A percentile compares a stretch with the other conserved stretches of the same genome.
These are phyloP conservation scores for Cavia porcellus DNA, from an alignment of 2,113 vertebrate species.

Conservation along the genomic window DNA sequence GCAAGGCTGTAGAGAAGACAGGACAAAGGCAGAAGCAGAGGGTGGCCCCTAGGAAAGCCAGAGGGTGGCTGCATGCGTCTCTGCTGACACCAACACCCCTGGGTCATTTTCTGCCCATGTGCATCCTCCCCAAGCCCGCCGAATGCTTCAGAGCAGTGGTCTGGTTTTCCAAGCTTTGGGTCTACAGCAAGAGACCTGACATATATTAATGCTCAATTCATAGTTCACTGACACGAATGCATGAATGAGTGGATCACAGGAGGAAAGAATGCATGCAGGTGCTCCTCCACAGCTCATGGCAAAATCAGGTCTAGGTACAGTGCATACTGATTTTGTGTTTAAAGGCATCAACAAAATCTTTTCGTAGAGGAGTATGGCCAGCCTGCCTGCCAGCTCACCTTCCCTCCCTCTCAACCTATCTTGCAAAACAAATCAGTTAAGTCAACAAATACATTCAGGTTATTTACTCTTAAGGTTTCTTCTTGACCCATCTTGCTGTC, in stretches of 20 bases:
- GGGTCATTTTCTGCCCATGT: rapidly evolving
- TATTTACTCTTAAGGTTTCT: background rate
- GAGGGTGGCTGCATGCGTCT: background rate
- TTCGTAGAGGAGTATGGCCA: background rate
- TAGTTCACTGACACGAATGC: background rate
- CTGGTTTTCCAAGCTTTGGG: background rate
- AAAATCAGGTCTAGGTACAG: background rate
- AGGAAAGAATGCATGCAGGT: background rate
- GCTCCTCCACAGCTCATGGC: background rate
- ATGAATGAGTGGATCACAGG: background rate
- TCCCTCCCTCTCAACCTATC: background rate
- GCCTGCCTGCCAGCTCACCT: background rate
- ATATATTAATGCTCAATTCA: background rate
- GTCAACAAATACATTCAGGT: background rate
- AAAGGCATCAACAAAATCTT: background rate
- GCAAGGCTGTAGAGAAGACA: background rate
- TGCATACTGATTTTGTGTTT: rapidly evolving
- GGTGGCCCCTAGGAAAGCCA: rapidly evolving
- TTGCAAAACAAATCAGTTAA: background rate
- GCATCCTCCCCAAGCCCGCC: rapidly evolving
- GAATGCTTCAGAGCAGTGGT: background rate
- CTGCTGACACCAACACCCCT: too few species aligned
- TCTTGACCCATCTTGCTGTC: background rate
- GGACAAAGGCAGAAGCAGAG: rapidly evolving
- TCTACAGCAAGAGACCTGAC: background rate